Base-by-base conservation (phyloP, 2,797 vertebrate genomes). In the Cyprinodon diabolis region DNA sequence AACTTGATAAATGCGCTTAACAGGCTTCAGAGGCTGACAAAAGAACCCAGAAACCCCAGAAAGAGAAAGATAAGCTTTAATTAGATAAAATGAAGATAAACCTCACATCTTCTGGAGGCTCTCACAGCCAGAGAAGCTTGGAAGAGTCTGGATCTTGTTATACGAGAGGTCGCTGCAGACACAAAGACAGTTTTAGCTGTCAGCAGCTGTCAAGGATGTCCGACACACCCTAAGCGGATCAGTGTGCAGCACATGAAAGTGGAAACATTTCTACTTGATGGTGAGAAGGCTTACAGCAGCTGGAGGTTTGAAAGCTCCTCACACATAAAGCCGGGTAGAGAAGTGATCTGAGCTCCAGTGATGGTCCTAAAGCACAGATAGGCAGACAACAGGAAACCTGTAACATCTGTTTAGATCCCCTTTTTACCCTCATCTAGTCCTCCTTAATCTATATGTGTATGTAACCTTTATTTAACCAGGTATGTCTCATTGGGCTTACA, bases 71-170 rank as follows among this genome's bases (percentile, higher is more conserved):
- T 11, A 77, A 13, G 54, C 8, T 13, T 52, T 17, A 51, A 25
- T 7, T 62, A 35, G 66, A 6, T 57, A 54, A 51, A 56, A 47
- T n/a, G 8, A 52, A 54, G 4, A 6, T 54, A 0, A 47, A 9
- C 87, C 97, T 92, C 95, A 98, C 97, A 98, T 97, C 93, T 95
- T 97, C 90, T 97, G 96, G 66, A 98, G 94, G 76, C 93, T 96
- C 78, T 95, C 94, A 73, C 97, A 98, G 63, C 90, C 91, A 3
- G 95, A 95, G 87, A 98, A 96, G 87, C 94, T 95, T 25, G 97
- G 97, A 66, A 98, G 94, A 58, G 94, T 92, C 93, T 96, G 93
- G 81, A 98, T 94, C 30, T 92, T 91, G 88, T 98, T 98, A 78
- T 96, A 97, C 47, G 97, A 98, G 54, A 98, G 93, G 90, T 98